These are phyloP conservation scores for Xanthia icteritia DNA, from an alignment of 2,888 invertebrate species.

Conservation along the genomic window DNA sequence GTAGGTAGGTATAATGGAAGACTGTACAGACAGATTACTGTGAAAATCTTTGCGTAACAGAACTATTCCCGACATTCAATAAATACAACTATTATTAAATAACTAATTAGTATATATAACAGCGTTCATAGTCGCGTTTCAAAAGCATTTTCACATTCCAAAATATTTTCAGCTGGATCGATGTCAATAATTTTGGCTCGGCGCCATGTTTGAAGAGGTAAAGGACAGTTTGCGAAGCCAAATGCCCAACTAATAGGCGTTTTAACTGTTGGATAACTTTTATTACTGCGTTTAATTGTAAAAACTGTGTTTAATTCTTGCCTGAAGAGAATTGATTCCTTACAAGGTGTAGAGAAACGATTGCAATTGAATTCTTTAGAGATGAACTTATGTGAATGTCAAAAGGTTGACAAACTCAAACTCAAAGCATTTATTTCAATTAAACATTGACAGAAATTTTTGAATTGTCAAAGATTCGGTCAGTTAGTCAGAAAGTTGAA, in stretches of 20 bases:
- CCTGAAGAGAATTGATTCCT: too few relatives aligned
- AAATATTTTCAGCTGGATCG: conserved; percentile 62
- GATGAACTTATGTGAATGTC: neutral
- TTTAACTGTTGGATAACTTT: conserved; percentile 33
- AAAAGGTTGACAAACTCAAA: too few relatives aligned
- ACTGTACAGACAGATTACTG: neutral
- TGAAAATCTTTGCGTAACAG: neutral
- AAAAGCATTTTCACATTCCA: conserved; percentile 51
- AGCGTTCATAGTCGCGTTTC: conserved; percentile 54
- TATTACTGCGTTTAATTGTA: neutral
- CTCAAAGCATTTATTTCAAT: too few relatives aligned
- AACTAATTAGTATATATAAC: conserved; percentile 44
- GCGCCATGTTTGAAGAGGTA: conserved; percentile 53
- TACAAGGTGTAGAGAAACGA: neutral
- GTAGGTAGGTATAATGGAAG: neutral
- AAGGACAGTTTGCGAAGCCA: conserved; percentile 33
- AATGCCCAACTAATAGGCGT: conserved; percentile 22
- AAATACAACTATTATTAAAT: conserved; percentile 32
- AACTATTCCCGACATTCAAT: conserved; percentile 11
- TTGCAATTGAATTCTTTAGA: neutral
- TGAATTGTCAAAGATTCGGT: too few relatives aligned
- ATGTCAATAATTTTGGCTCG: conserved; percentile 66
- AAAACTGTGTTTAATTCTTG: neutral
- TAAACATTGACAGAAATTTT: too few relatives aligned
- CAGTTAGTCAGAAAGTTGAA: too few relatives aligned